Base-by-base conservation (phyloP, 2,113 vertebrate genomes). In the Bos javanicus region DNA sequence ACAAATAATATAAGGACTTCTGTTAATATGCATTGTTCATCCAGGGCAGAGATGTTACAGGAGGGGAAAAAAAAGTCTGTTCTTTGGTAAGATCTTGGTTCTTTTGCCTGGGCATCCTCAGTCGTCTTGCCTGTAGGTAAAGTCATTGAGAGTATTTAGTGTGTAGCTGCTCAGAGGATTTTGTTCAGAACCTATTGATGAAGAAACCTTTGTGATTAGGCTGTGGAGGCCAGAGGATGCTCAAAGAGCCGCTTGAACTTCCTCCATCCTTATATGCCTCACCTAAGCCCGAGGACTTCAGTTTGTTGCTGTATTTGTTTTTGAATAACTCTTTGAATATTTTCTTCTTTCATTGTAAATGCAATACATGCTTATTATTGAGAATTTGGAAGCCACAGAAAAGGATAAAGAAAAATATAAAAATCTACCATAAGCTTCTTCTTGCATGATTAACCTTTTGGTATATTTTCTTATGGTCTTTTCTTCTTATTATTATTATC, bases 261-360 rank as follows among this genome's bases (percentile, higher is more conserved):
- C 62, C 64, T 87, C 56, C 43, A 2, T 39, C 59, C 26, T 48
- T 12, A 1, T 1, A 0, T 6, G 46, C 46, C 50, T 91, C 84
- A 12, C 4, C 21, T 3, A 56, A 90, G 87, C 87, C 39, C 16
- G 36, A 48, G 82, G 82, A 26, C 48, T 1, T 64, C 36, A 39
- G 56, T n/a, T 89, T 56, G 36, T 64, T 59, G 84, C 76, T 76
- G 11, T 23, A 13, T 87, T 54, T 39, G 64, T 87, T 84, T 94
- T 57, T 81, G 59, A 95, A 76, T 83, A 86, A 82, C 23, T 6
- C 25, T 91, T 95, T 78, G 33, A 59, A 19, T 83, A n/a, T 39
- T 83, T 96, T 92, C n/a, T 13, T 94, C 96, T 97, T 94, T 62
- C 81, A 86, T 26, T 89, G 15, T 96, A 88, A 97, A 78, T 80